Percentiles rank a stretch among this genome's conserved stretches.
Conservation (phyloP, 2,888 invertebrate genomes). For the Thereva unica region DNA sequence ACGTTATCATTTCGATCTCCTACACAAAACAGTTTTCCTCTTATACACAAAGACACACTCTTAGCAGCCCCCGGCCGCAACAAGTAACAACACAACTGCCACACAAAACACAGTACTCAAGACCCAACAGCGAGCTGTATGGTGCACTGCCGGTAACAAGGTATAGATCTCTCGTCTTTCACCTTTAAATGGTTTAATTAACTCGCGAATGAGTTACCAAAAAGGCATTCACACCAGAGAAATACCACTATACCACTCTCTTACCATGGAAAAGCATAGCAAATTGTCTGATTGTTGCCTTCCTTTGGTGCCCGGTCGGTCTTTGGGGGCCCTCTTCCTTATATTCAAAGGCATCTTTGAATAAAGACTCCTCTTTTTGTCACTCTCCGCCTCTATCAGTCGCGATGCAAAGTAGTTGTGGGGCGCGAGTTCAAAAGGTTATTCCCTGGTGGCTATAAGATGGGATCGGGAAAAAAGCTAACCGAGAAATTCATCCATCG, state of each 20-base stretch:
- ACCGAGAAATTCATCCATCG: slow-evolving; percentile 20
- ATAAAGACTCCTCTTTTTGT: slow-evolving; percentile 24
- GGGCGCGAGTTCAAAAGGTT: slow-evolving; percentile 29
- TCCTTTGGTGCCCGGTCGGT: too few relatives aligned
- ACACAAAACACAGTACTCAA: slow-evolving; percentile 10
- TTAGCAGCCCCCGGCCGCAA: too few relatives aligned
- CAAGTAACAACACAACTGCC: slow-evolving; percentile 8
- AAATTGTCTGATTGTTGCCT: slow-evolving; percentile 33
- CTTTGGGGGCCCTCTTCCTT: slow-evolving; percentile 15
- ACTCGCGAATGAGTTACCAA: slow-evolving; percentile 31
- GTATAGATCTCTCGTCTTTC: slow-evolving; percentile 26
- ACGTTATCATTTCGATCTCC: slow-evolving; percentile 25
- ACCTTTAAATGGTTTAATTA: slow-evolving; percentile 35
- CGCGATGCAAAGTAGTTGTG: slow-evolving; percentile 29
- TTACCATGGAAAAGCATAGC: slow-evolving; percentile 11
- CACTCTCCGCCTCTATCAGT: slow-evolving; percentile 29
- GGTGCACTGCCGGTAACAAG: slow-evolving; percentile 2
- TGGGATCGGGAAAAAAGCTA: slow-evolving; percentile 26
- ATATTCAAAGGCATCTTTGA: slow-evolving; percentile 15
- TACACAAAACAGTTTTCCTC: slow-evolving; percentile 21
- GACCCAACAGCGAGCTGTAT: slow-evolving; percentile 24
- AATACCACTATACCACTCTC: neutral
- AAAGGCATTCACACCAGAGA: slow-evolving; percentile 24
- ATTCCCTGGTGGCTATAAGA: slow-evolving; percentile 23
- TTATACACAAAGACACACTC: too few relatives aligned